Evolutionary conservation across 2,113 vertebrate species (phyloP).

Genomic region (Condylura cristata): DNA sequence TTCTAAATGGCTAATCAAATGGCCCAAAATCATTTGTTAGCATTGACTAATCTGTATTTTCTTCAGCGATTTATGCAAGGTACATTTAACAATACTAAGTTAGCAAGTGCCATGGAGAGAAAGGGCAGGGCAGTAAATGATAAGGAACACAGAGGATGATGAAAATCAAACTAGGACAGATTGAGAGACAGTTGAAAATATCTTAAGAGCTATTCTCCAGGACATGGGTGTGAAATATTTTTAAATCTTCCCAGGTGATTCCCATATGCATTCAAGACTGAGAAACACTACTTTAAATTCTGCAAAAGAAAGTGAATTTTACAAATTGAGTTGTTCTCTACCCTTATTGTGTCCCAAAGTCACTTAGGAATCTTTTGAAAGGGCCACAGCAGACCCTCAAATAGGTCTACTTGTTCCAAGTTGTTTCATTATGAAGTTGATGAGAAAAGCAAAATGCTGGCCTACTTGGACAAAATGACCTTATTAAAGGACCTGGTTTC

Average conservation of each 20-base stretch:
- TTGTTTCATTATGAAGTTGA: not conserved
- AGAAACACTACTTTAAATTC: conserved; percentile 18
- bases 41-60: not conserved
- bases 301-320: conserved; percentile 30
- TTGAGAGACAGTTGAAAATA: not conserved
- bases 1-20: not conserved
- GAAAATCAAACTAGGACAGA: not conserved
- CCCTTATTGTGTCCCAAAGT: not conserved
- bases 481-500: not conserved
- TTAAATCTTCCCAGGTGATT: conserved; percentile 24
- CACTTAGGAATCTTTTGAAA: conserved; percentile 25
- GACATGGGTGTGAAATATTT: not conserved
- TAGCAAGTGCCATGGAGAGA: not conserved
- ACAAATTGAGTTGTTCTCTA: conserved; percentile 35
- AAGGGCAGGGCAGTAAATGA: not conserved
- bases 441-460: not conserved
- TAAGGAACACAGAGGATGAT: not conserved
- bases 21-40: not conserved
- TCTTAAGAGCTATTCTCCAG: not conserved
- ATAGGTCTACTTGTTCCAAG: not conserved
- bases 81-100: not conserved
- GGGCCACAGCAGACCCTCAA: not conserved
- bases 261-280: not conserved
- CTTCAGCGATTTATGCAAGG: not conserved
- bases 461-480: not conserved